Evolutionary conservation across 2,797 vertebrate genomes (phyloP).

Genomic region (Chrysolophus pictus): DNA sequence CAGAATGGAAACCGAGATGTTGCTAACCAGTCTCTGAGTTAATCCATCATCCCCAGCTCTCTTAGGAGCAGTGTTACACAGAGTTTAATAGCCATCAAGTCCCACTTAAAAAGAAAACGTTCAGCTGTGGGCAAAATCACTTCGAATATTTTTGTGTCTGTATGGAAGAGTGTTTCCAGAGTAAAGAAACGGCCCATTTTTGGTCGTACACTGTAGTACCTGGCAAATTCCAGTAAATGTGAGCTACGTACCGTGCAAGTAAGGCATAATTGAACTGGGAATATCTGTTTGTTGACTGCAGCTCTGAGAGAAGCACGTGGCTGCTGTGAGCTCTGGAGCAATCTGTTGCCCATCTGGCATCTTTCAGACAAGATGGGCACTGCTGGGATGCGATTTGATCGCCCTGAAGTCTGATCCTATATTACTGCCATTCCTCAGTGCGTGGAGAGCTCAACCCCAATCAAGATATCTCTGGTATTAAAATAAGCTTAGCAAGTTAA

Average conservation of each 20-base stretch:
- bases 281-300: not conserved
- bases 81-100: not conserved
- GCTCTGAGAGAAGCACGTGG: not conserved
- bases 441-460: not conserved
- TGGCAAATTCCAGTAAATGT: not conserved
- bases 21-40: not conserved
- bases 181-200: not conserved
- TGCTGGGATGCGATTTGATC: not conserved
- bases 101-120: not conserved
- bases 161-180: not conserved
- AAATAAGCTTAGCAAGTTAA: not conserved
- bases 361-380: not conserved
- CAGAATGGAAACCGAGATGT: not conserved
- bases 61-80: not conserved
- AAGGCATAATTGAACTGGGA: not conserved
- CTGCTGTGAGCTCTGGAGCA: not conserved
- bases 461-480: not conserved
- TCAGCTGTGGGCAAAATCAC: not conserved
- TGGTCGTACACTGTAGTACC: not conserved
- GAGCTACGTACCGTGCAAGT: not conserved
- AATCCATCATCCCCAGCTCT: not conserved
- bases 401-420: not conserved
- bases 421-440: not conserved
- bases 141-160: not conserved
- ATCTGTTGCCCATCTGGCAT: constrained; percentile 9